Evolutionary conservation across 2,888 invertebrate species (phyloP).

Genomic region (Calameuta idolon): DNA sequence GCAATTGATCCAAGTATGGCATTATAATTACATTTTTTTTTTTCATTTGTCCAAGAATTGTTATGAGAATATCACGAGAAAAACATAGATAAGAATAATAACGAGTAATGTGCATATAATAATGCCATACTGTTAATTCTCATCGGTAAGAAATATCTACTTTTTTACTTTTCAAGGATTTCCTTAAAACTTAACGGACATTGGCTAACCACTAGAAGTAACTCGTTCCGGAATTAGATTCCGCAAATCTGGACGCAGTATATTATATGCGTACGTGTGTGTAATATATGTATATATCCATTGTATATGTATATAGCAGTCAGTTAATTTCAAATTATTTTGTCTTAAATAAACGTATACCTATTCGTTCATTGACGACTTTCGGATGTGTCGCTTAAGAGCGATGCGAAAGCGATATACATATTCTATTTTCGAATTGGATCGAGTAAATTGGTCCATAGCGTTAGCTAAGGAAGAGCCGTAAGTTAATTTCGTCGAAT

Average conservation of each 20-base stretch:
- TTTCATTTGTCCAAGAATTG: not conserved
- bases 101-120: constrained; percentile 4
- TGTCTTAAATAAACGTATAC: not conserved
- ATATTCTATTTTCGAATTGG: not conserved
- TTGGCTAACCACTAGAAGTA: not conserved
- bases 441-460: not conserved
- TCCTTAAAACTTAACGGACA: not conserved
- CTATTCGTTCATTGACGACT: not conserved
- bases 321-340: not conserved
- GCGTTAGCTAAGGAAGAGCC: not conserved
- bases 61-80: constrained; percentile 8
- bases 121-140: constrained; percentile 14
- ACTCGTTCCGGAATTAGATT: not conserved
- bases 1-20: not conserved
- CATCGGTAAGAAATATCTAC: not conserved
- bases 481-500: not conserved
- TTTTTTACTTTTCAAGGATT: not conserved
- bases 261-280: not conserved
- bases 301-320: not conserved
- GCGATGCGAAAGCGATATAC: not conserved
- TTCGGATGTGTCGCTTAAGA: not conserved
- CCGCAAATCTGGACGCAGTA: not conserved
- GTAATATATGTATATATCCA: not conserved
- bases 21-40: not conserved
- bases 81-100: not conserved